Conservation (phyloP, 2,113 vertebrate genomes). For the Apodemus speciosus region DNA sequence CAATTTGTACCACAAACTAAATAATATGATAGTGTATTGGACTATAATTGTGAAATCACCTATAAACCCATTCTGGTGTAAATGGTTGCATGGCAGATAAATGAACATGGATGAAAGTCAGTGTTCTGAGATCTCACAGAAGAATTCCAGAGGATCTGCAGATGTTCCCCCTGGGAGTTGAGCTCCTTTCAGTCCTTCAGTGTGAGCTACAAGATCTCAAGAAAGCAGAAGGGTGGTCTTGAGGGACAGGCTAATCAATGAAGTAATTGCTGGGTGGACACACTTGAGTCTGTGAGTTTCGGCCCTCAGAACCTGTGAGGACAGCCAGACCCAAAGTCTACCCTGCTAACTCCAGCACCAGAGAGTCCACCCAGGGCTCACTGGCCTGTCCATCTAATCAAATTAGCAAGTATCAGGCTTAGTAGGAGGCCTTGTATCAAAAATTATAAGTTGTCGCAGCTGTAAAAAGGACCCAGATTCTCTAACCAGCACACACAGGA, state of each 20-base stretch:
- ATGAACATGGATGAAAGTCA: background rate
- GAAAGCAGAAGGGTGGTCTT: too few species aligned
- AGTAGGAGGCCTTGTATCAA: too few species aligned
- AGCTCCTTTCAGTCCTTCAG: background rate
- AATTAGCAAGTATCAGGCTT: too few species aligned
- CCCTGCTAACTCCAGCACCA: too few species aligned
- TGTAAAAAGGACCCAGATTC: too few species aligned
- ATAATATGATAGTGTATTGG: background rate
- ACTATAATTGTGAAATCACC: background rate
- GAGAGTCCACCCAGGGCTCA: background rate
- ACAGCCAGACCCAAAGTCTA: background rate
- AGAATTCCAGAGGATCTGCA: background rate
- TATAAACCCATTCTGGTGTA: background rate
- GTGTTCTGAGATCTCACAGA: background rate
- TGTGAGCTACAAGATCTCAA: background rate
- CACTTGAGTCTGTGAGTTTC: background rate
- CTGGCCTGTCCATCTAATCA: background rate
- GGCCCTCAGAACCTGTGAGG: background rate
- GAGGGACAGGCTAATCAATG: too few species aligned
- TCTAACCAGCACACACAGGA: background rate
- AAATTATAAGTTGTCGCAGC: too few species aligned
- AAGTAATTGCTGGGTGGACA: too few species aligned
- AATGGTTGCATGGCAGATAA: background rate
- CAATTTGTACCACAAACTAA: background rate
- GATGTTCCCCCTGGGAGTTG: background rate